Evolutionary conservation across 2,113 vertebrate genomes (phyloP), one percentile per base, ranked within the genome.

Genomic region (Seriola rivoliana): DNA sequence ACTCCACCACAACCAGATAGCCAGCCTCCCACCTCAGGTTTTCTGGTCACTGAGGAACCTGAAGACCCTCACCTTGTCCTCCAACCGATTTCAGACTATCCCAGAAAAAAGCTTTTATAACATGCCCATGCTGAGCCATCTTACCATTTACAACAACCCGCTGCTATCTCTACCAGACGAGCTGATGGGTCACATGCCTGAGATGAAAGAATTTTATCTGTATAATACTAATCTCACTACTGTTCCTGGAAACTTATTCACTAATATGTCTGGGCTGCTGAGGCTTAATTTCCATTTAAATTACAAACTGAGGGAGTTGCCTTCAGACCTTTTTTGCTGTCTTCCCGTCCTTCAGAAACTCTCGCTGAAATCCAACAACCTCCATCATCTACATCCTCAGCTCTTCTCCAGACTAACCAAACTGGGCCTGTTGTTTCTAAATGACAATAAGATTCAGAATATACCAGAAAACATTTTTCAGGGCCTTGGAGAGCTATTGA

Each of bases 121-220:
- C 76, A 88, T 95, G 87, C 95, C 85, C 11, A 88, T 91, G 42
- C 60, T 98, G 59, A 93, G 44, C 11, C 89, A 90, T 71, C 86
- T 98, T 76, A 97, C 95, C 2, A 82, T 98, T 52, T 97, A 93
- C 75, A 92, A 93, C 1, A 99, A 98, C 85, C 97, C 97, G 0
- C 86, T 98, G 10, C 58, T 91, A 36, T 91, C 82, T 63, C 93
- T 98, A 36, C 97, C 97, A 1, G 88, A 91, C 19, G 82, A 96
- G 34, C 65, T 98, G n/a, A 97, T 98, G 90, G 97, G 97, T 36
- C 89, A 95, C 86, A 96, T 96, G 96, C 94, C 91, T 1, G 84
- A 91, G 19, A 95, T 99, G 21, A 78, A 8, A 55, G 94, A 94
- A 23, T 92, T 98, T 29, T 95, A 95, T 93, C 85, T 99, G 50